Base-by-base conservation (phyloP, 2,888 invertebrate genomes). In the Lycophotia porphyrea region DNA sequence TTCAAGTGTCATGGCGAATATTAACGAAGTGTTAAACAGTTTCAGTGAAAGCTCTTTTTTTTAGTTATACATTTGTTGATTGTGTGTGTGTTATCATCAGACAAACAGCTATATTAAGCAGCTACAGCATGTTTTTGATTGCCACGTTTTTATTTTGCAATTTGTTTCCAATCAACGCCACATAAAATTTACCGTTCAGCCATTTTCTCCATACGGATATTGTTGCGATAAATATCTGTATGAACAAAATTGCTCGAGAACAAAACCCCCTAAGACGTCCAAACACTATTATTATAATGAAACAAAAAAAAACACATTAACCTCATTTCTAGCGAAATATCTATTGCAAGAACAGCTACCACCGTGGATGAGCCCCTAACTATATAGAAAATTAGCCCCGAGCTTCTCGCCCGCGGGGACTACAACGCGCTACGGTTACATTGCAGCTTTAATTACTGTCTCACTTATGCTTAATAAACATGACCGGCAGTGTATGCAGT, bases 381-480 rank as follows among this genome's bases (percentile, higher is more conserved):
- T 89, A 85, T 89, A 89, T 87, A 86, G 88, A 87, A 89, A 87
- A 91, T 91, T 90, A 88, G 88, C 84, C 72, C 55, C 71, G 75
- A 44, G 77, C 84, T 80, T 79, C 83, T 80, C 70, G 76, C 84
- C 90, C 86, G 74, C 74, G 76, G 91, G 88, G 90, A 89, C 67
- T 81, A 82, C 75, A 79, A 73, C 82, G 73, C 77, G 85, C 84
- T 86, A 80, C 84, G 83, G 82, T 87, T 89, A 89, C 90, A 90
- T 88, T 90, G 92, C 91, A 88, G 90, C 88, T 90, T 91, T 92
- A 92, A 93, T 93, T 92, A 92, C 87, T 78, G 81, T 90, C 87
- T 84, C 84, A 81, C 82, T 87, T 71, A 73, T 76, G 52, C 74
- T 77, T 82, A 67, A 71, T 84, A 85, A 87, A 85, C 82, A 84